Evolutionary conservation across 2,113 vertebrate genomes (phyloP), one percentile per base, ranked within the genome.

Genomic region (Potamarius usumacintae): DNA sequence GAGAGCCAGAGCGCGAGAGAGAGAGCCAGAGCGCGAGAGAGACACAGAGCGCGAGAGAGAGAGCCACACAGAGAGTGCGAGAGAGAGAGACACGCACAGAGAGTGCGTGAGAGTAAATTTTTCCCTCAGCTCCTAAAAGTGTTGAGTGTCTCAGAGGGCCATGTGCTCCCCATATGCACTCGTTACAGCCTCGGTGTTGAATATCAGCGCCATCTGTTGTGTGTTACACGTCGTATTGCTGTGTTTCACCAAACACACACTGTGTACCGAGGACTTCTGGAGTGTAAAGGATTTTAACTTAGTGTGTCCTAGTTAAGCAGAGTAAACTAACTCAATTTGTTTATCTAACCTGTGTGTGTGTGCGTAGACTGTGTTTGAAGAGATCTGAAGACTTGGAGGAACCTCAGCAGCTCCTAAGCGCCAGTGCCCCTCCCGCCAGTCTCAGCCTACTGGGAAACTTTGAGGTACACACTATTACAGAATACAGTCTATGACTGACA

Each of bases 391-490:
- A 96, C 91, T 90, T 92, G 58, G 96, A 96, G 89, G 95, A 94
- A 93, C 95, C 95, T 88, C 96, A 91, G 92, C 96, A 96, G 94
- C 96, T 97, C 93, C 94, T 99, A 88, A 99, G 97, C 94, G 96
- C 96, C 90, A 99, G 98, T 87, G 97, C 98, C 93, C 98, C 97
- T 91, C 96, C 97, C 89, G 94, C 97, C 91, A 98, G 97, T 95
- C 98, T 99, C 92, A 98, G 98, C 93, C 96, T 99, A 90, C 96
- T 99, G 93, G 98, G 98, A 93, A 99, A 99, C 95, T 99, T 99
- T 95, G 98, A 99, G 98, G 98, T 99, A 97, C 83, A 69, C 30
- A 42, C 42, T 42, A 42, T 42, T 42, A 42, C 42, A 42, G 42
- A 42, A 4, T 42, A 42, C 42, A 42, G 42, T 42, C 4, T 42